Percentiles rank a stretch among this genome's conserved stretches.
Conservation (phyloP, 1,140 invertebrate species). For the Portunus trituberculatus region DNA sequence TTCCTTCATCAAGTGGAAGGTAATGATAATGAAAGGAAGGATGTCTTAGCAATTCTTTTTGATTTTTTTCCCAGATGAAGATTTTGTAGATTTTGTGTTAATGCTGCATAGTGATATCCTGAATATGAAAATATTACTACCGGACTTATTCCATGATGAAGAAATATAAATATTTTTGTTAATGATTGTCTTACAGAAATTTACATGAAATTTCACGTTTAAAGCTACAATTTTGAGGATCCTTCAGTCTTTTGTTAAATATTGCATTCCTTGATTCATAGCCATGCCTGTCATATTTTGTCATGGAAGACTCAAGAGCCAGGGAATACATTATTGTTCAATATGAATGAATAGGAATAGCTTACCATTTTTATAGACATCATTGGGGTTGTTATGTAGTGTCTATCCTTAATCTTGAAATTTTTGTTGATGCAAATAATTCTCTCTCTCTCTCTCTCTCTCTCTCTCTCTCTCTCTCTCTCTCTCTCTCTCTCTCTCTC, state of each 20-base stretch:
- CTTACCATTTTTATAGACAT: neutral
- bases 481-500: conserved; percentile 60
- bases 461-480: conserved; percentile 63
- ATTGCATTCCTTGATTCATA: neutral
- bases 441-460: conserved; percentile 63
- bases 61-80: no score
- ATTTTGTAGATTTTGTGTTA: no score
- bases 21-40: no score
- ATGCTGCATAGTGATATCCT: no score
- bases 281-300: neutral
- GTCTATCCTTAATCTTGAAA: neutral
- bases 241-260: no score
- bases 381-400: neutral
- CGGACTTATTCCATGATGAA: no score
- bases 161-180: no score
- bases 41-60: no score
- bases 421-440: neutral
- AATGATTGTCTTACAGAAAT: no score
- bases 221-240: no score
- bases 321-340: neutral
- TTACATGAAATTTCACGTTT: no score
- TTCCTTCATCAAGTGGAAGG: neutral
- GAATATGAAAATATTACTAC: no score
- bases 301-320: neutral
- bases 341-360: neutral